Evolutionary conservation across 37 sponge, comb jelly and placozoan species (phyloP).

Genomic region (Bolinopsis microptera): DNA sequence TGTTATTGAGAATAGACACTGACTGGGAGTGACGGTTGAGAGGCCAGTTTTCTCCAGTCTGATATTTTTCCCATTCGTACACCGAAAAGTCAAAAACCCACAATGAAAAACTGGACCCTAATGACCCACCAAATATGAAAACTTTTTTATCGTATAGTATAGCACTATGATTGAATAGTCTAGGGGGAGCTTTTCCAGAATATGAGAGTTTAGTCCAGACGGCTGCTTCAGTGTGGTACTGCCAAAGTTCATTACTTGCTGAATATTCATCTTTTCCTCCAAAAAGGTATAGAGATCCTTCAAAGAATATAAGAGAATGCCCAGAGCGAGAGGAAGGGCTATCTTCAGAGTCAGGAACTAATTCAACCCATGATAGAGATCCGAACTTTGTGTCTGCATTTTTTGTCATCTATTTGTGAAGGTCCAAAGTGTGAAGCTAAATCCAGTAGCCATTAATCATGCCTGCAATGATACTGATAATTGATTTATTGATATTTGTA

Average conservation of each 20-base stretch:
- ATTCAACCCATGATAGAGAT: constrained; percentile 52
- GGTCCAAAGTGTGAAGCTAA: background rate
- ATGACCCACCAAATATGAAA: constrained; percentile 58
- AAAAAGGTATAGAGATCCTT: constrained; percentile 50
- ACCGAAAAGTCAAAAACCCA: constrained; percentile 57
- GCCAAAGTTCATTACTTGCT: constrained; percentile 46
- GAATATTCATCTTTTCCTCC: constrained; percentile 61
- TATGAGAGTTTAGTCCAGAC: constrained; percentile 45
- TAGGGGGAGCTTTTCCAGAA: constrained; percentile 9
- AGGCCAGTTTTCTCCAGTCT: background rate
- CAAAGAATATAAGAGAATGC: constrained; percentile 17
- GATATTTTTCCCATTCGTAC: constrained; percentile 12
- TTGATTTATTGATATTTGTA: too few species aligned
- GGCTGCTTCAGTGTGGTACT: constrained; percentile 21
- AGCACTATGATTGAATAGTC: constrained; percentile 16
- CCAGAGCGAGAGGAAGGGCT: constrained; percentile 39
- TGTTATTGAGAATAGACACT: too few species aligned
- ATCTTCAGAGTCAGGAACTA: constrained; percentile 27
- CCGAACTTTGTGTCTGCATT: constrained; percentile 61
- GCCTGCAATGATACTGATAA: background rate
- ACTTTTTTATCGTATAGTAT: constrained; percentile 7
- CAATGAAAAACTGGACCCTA: constrained; percentile 35
- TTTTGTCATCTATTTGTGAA: constrained; percentile 10
- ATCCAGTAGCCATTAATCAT: background rate
- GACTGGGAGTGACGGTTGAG: constrained; percentile 17